phyloP scores from a whole-genome alignment of 1,140 invertebrate species.

The Temnothorax curvispinosus region DNA sequence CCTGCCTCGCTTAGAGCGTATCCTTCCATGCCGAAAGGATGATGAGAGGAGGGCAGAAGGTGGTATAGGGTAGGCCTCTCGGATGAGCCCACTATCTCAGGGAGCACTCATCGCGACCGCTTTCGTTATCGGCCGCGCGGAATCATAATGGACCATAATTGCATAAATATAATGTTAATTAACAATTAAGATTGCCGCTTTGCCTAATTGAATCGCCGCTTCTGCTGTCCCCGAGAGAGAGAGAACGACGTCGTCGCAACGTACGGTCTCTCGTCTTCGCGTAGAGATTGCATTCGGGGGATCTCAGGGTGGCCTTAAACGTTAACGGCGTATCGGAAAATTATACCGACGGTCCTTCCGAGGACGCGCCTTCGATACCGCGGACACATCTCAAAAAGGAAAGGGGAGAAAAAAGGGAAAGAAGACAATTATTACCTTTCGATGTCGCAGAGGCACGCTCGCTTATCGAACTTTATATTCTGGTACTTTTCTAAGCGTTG shows the following conservation, averaged over 20 bases:
- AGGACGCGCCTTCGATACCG: constrained; percentile 49
- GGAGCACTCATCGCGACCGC: constrained; percentile 65
- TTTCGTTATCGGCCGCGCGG: constrained; percentile 72
- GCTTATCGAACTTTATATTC: constrained; percentile 41
- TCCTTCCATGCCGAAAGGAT: constrained; percentile 31
- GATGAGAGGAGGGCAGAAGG: not conserved
- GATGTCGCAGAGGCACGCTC: constrained; percentile 7
- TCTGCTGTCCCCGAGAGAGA: constrained; percentile 25
- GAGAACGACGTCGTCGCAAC: constrained; percentile 12
- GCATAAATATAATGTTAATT: constrained; percentile 83
- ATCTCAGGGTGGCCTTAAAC: constrained; percentile 71
- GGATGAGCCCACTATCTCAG: constrained; percentile 62
- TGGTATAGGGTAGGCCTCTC: constrained; percentile 21
- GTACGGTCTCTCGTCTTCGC: constrained; percentile 31
- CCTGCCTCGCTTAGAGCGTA: constrained; percentile 46
- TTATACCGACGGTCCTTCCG: constrained; percentile 73
- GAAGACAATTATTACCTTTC: not conserved
- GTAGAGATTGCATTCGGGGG: constrained; percentile 15
- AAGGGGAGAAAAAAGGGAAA: not conserved
- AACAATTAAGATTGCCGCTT: constrained; percentile 81
- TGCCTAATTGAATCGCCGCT: constrained; percentile 81
- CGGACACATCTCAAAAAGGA: constrained; percentile 24
- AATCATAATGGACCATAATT: constrained; percentile 81
- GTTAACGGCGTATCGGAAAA: constrained; percentile 77
- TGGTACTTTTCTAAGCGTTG: constrained; percentile 17